Evolutionary conservation across 1,140 invertebrate species (phyloP), one percentile per base, ranked within the genome.

Genomic region (Rhopalosiphum padi): DNA sequence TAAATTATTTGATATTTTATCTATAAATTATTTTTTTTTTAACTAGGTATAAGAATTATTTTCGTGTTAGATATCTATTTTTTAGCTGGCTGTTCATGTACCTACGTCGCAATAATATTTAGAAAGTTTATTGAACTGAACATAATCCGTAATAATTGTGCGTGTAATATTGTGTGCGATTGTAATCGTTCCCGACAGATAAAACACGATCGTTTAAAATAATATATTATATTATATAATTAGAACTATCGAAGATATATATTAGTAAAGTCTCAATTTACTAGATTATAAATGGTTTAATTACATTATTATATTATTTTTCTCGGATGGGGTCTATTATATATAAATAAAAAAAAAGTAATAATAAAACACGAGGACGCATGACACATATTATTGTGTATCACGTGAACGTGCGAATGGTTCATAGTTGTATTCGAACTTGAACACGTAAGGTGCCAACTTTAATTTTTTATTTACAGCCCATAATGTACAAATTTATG

Each of bases 361-460:
- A 68, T 77, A 77, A 77, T 77, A 77, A n/a, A 77, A 77, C 60
- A 77, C 60, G 60, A 77, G 60, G 60, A 77, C 60, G n/a, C n/a
- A 77, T 77, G 60, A 77, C 60, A 68, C 30, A 77, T 77, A 77
- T 77, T n/a, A 77, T 77, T 77, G 60, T 77, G 60, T n/a, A 77
- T 77, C 60, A 77, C 60, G 60, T 77, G 60, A 35, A 77, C 60
- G 60, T 18, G 60, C 15, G 30, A 68, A 68, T 68, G 30, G 30
- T 11, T 68, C 11, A 25, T 25, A 68, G 30, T 77, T n/a, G n/a
- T 77, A 35, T 21, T 77, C 11, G n/a, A 77, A 77, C 30, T 77
- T 68, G 60, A 68, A 68, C 60, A n/a, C 3, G 60, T 68, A 30
- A 68, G 60, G 4, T 68, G 60, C 60, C 25, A 68, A n/a, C 30